Percentiles rank a stretch among this genome's conserved stretches.
Evolutionary conservation across 2,113 vertebrate genomes (phyloP).

Genomic region (Oreocharis arfaki): DNA sequence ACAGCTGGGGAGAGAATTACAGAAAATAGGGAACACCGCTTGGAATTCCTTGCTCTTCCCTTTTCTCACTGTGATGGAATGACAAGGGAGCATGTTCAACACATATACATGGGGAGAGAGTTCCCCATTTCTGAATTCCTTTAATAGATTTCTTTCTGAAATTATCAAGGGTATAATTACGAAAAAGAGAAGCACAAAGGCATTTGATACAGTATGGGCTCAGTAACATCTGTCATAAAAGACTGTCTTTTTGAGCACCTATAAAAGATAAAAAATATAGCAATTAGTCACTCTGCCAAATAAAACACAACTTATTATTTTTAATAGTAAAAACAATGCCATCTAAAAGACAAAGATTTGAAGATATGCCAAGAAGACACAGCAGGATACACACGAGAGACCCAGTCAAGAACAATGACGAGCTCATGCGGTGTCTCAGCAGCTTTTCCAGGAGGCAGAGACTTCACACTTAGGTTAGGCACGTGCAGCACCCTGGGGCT

Average conservation of each 20-base stretch:
- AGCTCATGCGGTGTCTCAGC: not conserved
- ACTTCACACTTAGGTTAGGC: fast-evolving
- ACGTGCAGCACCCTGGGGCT: not conserved
- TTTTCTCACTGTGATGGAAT: not conserved
- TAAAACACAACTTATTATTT: not conserved
- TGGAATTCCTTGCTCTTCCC: not conserved
- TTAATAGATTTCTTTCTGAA: not conserved
- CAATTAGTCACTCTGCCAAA: not conserved
- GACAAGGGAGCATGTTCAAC: not conserved
- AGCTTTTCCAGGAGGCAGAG: not conserved
- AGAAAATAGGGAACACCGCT: not conserved
- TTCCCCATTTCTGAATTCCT: not conserved
- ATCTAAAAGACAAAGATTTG: not conserved
- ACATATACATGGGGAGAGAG: not conserved
- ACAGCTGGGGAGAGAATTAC: not conserved
- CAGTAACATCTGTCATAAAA: not conserved
- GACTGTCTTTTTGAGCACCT: not conserved
- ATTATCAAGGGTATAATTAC: not conserved
- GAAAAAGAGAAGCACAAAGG: not conserved
- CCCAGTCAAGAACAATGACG: not conserved
- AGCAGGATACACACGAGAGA: not conserved
- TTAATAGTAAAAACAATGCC: not conserved
- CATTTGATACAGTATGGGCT: not conserved
- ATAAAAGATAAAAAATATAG: not conserved
- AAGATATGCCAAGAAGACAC: not conserved